Base-by-base conservation (phyloP, 2,888 invertebrate species). In the Nemoura dubitans region DNA sequence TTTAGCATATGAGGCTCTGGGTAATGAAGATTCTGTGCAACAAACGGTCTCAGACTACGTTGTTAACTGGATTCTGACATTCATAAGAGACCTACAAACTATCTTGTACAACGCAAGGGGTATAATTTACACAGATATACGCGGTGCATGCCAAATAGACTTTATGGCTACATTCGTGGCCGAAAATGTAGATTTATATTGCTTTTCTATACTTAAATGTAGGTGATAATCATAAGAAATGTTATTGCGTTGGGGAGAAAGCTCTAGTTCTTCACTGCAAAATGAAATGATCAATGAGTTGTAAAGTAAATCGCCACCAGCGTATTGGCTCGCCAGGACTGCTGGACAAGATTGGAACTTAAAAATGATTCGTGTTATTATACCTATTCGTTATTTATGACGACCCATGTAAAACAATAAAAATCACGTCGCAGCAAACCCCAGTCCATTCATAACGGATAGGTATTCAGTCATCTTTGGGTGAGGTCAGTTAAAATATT, bases 1-100 rank as follows among this genome's bases (percentile, higher is more conserved):
- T 92, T 59, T 92, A 91, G 91, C 91, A 91, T 91, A 91, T 91
- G 91, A 92, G 91, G 91, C 91, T 91, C 90, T 59, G 90, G 91
- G 91, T 91, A 91, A 92, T 92, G 92, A 92, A 92, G 91, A 90
- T 91, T 59, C 84, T 84, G 59, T 76, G 76, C 7, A 84, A 76
- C 84, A 76, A 84, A 84, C 84, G 84, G 84, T 21, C 59, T 21
- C 6, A 59, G 59, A 59, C 59, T 2, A 10, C 21, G 21, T 59
- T 21, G 59, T 21, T 59, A 59, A 14, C 21, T 2, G 59, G 59
- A 59, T 21, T 21, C 14, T 59, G 59, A 21, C 59, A 59, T 16
- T 21, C 14, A 59, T 36, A 36, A 36, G 36, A 36, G 36, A 36
- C 36, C 36, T 36, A 36, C 36, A 36, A 36, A 36, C 36, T 36